Evolutionary conservation across 2,113 vertebrate species (phyloP).

Genomic region (Albula goreensis): DNA sequence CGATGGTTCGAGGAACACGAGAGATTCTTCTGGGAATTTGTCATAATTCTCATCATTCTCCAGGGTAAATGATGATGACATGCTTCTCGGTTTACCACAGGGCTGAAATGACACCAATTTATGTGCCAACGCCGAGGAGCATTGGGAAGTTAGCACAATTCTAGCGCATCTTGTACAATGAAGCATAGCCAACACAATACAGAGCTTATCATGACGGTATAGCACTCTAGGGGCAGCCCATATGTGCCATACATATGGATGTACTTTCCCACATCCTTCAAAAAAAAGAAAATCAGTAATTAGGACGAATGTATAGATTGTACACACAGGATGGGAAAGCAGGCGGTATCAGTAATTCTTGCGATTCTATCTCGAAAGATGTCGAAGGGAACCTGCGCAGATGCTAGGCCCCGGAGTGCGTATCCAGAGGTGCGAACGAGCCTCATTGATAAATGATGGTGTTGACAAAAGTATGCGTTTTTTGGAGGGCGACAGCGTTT

Average conservation of each 20-base stretch:
- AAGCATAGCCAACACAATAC: no score
- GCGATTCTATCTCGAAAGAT: not conserved
- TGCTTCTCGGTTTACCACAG: not conserved
- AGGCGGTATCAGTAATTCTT: not conserved
- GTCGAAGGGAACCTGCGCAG: not conserved
- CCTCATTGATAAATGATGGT: not conserved
- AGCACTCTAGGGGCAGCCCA: not conserved
- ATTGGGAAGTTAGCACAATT: not conserved
- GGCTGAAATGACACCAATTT: not conserved
- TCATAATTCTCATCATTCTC: not conserved
- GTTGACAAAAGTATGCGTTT: slow-evolving; percentile 1
- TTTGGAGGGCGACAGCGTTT: not conserved
- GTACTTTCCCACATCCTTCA: not conserved
- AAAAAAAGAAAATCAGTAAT: not conserved
- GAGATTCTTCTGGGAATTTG: not conserved
- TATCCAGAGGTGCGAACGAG: not conserved
- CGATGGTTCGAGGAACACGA: not conserved
- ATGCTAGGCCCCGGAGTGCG: not conserved
- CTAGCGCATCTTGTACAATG: not conserved
- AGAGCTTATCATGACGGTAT: not conserved
- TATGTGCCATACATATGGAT: not conserved
- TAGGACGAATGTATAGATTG: not conserved
- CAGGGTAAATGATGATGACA: not conserved
- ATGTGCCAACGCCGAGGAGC: not conserved
- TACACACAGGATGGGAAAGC: not conserved